Conservation (phyloP, 92 coral and sea anemone species). For the Actinostola sp. region DNA sequence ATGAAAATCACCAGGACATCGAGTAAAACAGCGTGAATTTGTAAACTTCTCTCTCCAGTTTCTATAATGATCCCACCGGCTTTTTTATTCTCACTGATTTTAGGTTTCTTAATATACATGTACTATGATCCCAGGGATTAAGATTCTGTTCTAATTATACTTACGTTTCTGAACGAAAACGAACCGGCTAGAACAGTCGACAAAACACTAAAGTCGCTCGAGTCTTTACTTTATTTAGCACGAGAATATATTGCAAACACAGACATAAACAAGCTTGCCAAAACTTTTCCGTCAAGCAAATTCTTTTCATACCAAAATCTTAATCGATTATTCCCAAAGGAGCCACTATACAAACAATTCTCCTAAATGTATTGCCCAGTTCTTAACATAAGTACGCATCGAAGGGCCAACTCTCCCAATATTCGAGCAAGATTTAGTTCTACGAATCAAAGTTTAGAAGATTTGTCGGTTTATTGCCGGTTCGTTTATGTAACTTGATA, state of each 20-base stretch:
- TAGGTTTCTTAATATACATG: no score
- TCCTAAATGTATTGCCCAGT: constrained; percentile 9
- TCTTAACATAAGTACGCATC: constrained; percentile 16
- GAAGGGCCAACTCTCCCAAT: not conserved
- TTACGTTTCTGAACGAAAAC: no score
- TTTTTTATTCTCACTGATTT: not conserved
- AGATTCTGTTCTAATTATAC: no score
- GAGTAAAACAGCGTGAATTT: constrained; percentile 17
- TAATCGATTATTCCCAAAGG: constrained; percentile 76
- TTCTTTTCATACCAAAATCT: constrained; percentile 72
- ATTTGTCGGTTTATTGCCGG: constrained; percentile 11
- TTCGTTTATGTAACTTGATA: constrained; percentile 32
- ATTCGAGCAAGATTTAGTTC: no score
- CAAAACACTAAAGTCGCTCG: no score
- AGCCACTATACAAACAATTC: constrained; percentile 39
- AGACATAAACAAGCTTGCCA: constrained; percentile 34
- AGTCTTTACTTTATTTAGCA: no score
- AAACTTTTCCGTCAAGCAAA: constrained; percentile 28
- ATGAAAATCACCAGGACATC: constrained; percentile 21
- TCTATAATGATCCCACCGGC: not conserved
- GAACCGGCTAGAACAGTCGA: no score
- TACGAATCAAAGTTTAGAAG: constrained; percentile 1
- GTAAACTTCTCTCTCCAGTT: constrained; percentile 13
- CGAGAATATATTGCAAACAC: no score
- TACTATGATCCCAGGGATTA: no score